These are phyloP conservation scores for Watsonalla cultraria DNA, from an alignment of 2,888 invertebrate species.

Conservation along the genomic window DNA sequence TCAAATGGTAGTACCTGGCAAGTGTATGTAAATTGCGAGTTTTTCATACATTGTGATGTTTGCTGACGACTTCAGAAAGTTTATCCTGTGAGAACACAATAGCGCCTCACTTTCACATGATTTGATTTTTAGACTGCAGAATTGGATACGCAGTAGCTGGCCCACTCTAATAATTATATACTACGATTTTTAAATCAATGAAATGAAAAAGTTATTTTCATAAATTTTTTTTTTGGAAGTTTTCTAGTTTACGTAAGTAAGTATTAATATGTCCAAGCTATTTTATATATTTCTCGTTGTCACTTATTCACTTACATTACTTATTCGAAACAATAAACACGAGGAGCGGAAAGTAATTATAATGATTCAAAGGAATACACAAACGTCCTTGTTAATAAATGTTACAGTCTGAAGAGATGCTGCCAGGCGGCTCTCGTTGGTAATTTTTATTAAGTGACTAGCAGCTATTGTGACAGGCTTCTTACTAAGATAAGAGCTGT, in stretches of 20 bases:
- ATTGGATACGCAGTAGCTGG: too few relatives aligned
- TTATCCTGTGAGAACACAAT: neutral
- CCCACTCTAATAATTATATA: too few relatives aligned
- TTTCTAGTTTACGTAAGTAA: too few relatives aligned
- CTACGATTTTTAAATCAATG: too few relatives aligned
- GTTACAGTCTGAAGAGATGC: neutral
- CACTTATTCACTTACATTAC: neutral
- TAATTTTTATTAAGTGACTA: neutral
- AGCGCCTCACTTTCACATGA: neutral
- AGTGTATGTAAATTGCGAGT: neutral
- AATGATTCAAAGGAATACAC: neutral
- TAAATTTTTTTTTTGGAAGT: too few relatives aligned
- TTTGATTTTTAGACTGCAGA: neutral
- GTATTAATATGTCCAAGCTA: too few relatives aligned
- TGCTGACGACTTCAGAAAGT: too few relatives aligned
- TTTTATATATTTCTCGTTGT: too few relatives aligned
- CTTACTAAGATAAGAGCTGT: conserved; percentile 1
- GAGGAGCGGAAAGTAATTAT: neutral
- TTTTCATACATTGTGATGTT: neutral
- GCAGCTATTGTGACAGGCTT: neutral
- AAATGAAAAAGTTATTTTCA: too few relatives aligned
- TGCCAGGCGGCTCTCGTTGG: neutral
- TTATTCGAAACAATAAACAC: neutral
- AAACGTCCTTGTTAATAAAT: neutral
- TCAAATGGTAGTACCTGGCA: neutral